Conservation (phyloP, 1,140 invertebrate species). For the Phortica variegata region DNA sequence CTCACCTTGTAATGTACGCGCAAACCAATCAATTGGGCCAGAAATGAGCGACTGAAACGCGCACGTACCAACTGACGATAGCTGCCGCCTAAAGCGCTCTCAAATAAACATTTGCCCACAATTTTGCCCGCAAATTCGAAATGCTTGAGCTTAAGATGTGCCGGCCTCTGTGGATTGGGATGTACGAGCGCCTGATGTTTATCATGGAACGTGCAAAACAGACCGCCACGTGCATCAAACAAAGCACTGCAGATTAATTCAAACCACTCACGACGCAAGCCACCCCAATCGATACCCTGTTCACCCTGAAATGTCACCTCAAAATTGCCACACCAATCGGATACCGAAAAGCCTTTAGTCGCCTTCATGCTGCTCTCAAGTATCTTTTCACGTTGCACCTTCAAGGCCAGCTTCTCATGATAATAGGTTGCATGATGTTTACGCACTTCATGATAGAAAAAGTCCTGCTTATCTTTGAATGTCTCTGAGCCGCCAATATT, state of each 20-base stretch:
- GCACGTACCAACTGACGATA: slow-evolving; percentile 88
- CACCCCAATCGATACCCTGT: slow-evolving; percentile 93
- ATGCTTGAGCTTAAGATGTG: slow-evolving; percentile 80
- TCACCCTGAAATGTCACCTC: slow-evolving; percentile 90
- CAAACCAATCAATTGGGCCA: slow-evolving; percentile 91
- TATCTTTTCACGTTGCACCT: slow-evolving; percentile 77
- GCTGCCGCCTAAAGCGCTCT: slow-evolving; percentile 83
- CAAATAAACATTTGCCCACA: slow-evolving; percentile 76
- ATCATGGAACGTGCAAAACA: slow-evolving; percentile 85
- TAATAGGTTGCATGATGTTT: slow-evolving; percentile 82
- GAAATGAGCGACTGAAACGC: slow-evolving; percentile 87
- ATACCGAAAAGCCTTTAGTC: slow-evolving; percentile 71
- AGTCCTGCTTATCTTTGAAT: slow-evolving; percentile 93
- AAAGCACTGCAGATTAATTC: slow-evolving; percentile 82
- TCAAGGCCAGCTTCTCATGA: slow-evolving; percentile 80
- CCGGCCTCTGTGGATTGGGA: slow-evolving; percentile 76
- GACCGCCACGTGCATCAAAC: slow-evolving; percentile 79
- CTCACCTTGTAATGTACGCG: slow-evolving; percentile 78
- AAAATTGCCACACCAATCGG: slow-evolving; percentile 91
- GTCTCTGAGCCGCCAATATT: slow-evolving; percentile 95
- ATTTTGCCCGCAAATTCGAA: slow-evolving; percentile 93
- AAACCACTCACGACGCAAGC: slow-evolving; percentile 90
- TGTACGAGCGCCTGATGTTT: slow-evolving; percentile 85
- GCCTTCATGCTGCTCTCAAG: slow-evolving; percentile 82
- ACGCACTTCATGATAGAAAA: slow-evolving; percentile 90